Evolutionary conservation across 1,140 invertebrate genomes (phyloP), one percentile per base, ranked within the genome.

Genomic region (Chymomyza costata): DNA sequence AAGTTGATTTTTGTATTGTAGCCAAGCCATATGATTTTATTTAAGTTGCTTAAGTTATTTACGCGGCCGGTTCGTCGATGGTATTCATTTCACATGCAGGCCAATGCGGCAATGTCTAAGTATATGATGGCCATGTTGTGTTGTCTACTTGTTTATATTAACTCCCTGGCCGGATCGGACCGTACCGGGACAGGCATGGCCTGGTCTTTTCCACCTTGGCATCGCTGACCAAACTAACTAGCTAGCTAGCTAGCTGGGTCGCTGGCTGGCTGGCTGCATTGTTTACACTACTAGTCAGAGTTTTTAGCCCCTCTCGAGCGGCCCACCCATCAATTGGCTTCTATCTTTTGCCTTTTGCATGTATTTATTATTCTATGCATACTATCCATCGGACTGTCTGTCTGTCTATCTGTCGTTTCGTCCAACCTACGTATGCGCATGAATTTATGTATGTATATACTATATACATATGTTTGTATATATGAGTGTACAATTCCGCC

Each of bases 281-380:
- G 70, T 74, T 74, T 74, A 74, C 65, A 76, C 43, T 61, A 38
- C 46, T 52, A 16, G 32, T 45, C 35, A 18, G 38, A 28, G 52
- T 49, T 28, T 55, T n/a, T n/a, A n/a, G 37, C 38, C 39, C 39
- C 48, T 31, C 47, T 8, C 3, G 3, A 5, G 3, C 8, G 21
- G 21, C 8, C 21, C 3, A 25, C 3, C 21, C 3, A 5, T 5
- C 21, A 5, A 5, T 25, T 43, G 31, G 11, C 44, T 52, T 47
- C 38, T 59, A 41, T 54, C 46, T 48, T 21, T 38, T 31, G 46
- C 41, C 21, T 6, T 38, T 37, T 62, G 44, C 48, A 61, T 65
- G 30, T 70, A 76, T 76, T 76, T 76, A 78, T 76, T 78, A 76
- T 76, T 76, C 71, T 59, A 78, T 70, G 65, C 70, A 78, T 76